Conservation (phyloP, 2,888 invertebrate genomes). For the Stenurella melanura region DNA sequence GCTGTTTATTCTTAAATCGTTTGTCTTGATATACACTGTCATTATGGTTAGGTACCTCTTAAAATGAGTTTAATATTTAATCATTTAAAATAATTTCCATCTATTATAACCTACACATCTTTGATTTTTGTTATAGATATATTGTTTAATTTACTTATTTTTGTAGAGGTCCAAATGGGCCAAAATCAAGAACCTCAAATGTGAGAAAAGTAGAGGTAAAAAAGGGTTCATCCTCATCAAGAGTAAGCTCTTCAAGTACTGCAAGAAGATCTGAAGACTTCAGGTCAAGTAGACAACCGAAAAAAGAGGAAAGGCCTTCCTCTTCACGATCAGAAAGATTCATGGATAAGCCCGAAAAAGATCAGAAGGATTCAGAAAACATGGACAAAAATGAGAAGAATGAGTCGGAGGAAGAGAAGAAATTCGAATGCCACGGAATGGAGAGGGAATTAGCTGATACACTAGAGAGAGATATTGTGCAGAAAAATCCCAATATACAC, state of each 20-base stretch:
- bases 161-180: constrained; percentile 63
- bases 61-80: too few relatives aligned
- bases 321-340: constrained; percentile 70
- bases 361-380: constrained; percentile 80
- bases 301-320: constrained; percentile 70
- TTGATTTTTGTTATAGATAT: neutral
- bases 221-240: constrained; percentile 68
- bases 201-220: constrained; percentile 66
- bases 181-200: constrained; percentile 64
- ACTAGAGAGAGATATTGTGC: constrained; percentile 94
- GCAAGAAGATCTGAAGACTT: constrained; percentile 64
- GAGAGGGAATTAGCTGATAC: constrained; percentile 95
- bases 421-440: constrained; percentile 88
- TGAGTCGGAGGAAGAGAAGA: constrained; percentile 82
- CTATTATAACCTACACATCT: neutral
- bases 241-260: constrained; percentile 70
- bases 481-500: constrained; percentile 95
- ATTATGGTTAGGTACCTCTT: too few relatives aligned
- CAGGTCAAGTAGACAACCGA: constrained; percentile 63
- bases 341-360: constrained; percentile 70
- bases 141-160: neutral
- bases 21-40: too few relatives aligned
- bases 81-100: neutral
- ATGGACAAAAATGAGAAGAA: constrained; percentile 75
- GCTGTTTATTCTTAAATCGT: too few relatives aligned